Conservation (phyloP, 2,888 invertebrate genomes). For the Hirtodrosophila trivittata region DNA sequence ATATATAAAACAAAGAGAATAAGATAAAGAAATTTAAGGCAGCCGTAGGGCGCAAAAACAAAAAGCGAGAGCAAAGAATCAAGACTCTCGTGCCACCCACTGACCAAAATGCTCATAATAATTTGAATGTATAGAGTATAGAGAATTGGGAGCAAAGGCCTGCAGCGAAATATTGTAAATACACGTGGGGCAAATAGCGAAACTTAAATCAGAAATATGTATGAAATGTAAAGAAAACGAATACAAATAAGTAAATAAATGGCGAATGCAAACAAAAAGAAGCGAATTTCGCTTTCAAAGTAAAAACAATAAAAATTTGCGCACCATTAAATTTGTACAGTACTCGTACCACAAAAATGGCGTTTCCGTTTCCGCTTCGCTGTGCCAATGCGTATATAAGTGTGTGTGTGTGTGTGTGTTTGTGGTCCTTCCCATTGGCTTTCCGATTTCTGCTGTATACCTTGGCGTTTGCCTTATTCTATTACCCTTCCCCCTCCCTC, state of each 20-base stretch:
- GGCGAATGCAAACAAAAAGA: conserved; percentile 10
- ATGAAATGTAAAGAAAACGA: conserved; percentile 53
- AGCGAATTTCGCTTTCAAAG: conserved; percentile 39
- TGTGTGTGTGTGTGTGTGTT: neutral
- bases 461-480: conserved; percentile 39
- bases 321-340: conserved; percentile 75
- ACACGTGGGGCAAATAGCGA: conserved; percentile 46
- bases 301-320: conserved; percentile 72
- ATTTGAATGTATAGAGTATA: conserved; percentile 17
- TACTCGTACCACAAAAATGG: conserved; percentile 48
- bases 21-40: conserved; percentile 7
- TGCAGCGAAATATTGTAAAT: conserved; percentile 37
- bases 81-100: conserved; percentile 1
- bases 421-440: conserved; percentile 35
- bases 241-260: conserved; percentile 49
- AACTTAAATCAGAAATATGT: conserved; percentile 62
- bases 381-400: conserved; percentile 8
- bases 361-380: conserved; percentile 36
- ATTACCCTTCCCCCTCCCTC: conserved; percentile 15
- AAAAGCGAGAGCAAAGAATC: conserved; percentile 20
- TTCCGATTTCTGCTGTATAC: conserved; percentile 34
- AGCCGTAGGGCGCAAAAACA: conserved; percentile 21
- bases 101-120: conserved; percentile 18
- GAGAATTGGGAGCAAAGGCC: conserved; percentile 10
- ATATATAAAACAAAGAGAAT: neutral